Conservation (phyloP, 2,888 invertebrate genomes). For the Augochlorella aurata region DNA sequence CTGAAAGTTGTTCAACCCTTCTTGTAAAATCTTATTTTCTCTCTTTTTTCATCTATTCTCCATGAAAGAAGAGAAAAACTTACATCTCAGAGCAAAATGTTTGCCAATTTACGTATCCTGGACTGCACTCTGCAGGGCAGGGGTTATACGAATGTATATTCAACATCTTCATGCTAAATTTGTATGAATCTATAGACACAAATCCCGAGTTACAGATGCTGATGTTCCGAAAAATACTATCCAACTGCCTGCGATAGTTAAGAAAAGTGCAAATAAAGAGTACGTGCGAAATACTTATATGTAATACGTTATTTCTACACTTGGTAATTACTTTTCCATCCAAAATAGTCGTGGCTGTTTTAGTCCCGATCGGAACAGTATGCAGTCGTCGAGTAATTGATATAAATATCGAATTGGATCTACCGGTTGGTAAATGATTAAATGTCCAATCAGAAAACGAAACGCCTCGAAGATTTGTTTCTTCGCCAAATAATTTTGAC, state of each 20-base stretch:
- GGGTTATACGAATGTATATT: conserved; percentile 16
- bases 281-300: not conserved
- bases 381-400: conserved; percentile 27
- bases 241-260: conserved; percentile 6
- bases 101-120: conserved; percentile 21
- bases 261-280: not conserved
- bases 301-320: not conserved
- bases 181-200: conserved; percentile 17
- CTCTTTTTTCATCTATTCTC: not conserved
- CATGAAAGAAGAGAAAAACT: not conserved
- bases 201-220: not conserved
- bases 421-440: conserved; percentile 15
- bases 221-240: conserved; percentile 22
- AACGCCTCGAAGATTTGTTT: conserved; percentile 26
- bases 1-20: conserved; percentile 4
- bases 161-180: conserved; percentile 25
- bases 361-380: conserved; percentile 19
- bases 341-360: conserved; percentile 33
- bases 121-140: conserved; percentile 8
- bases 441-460: conserved; percentile 26
- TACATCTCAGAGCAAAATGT: conserved; percentile 28
- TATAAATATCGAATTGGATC: conserved; percentile 23
- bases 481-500: conserved; percentile 4
- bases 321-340: conserved; percentile 14
- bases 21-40: not conserved